Conservation (phyloP, 2,797 vertebrate genomes). For the Sorex maritimensis region DNA sequence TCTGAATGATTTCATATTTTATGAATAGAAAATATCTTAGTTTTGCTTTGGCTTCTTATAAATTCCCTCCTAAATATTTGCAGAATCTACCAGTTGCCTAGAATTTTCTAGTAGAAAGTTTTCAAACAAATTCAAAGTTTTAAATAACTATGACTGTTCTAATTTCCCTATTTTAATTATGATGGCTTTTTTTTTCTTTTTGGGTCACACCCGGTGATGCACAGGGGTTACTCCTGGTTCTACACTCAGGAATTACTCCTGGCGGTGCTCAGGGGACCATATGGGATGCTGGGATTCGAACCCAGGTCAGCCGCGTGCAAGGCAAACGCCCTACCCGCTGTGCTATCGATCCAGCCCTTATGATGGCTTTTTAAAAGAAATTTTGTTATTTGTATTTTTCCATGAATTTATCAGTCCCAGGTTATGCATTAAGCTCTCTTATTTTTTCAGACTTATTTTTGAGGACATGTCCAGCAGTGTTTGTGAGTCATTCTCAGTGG, state of each 20-base stretch:
- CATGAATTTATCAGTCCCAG: conserved; percentile 41
- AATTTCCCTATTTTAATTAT: conserved; percentile 66
- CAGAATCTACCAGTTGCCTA: conserved; percentile 41
- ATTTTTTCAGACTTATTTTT: neutral
- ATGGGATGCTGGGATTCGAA: no score
- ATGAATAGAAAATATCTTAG: conserved; percentile 11
- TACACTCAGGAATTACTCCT: no score
- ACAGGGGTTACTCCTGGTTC: no score
- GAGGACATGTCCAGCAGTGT: no score
- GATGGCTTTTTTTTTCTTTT: conserved; percentile 24
- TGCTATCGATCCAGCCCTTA: no score
- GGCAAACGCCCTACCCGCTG: no score
- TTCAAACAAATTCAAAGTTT: conserved; percentile 46
- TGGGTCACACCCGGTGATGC: no score
- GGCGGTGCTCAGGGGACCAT: no score
- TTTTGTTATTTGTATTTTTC: conserved; percentile 35
- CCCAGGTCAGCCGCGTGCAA: no score
- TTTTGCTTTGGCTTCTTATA: neutral
- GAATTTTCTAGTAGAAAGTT: conserved; percentile 19
- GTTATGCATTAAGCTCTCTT: conserved; percentile 22
- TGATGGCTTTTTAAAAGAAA: neutral
- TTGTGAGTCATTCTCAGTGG: no score
- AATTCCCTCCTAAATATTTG: conserved; percentile 22
- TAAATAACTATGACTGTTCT: conserved; percentile 42
- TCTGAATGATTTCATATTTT: conserved; percentile 48